phyloP scores from a whole-genome alignment of 2,888 invertebrate genomes.

The Oligia fasciuncula region DNA sequence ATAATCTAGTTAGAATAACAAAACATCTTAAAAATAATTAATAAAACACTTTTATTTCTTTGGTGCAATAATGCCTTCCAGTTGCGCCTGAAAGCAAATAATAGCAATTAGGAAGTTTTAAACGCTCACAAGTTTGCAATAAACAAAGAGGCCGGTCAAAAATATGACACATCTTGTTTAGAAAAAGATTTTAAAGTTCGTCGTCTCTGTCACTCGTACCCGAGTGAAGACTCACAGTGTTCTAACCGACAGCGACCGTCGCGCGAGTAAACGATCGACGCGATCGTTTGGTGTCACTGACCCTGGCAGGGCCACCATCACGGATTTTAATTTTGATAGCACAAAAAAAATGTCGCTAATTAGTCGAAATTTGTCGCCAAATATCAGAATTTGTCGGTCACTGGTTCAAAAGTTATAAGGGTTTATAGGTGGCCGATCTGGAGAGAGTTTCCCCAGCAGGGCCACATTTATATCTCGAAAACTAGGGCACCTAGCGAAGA shows the following conservation, averaged over 20 bases:
- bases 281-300: too few species aligned
- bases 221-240: background rate
- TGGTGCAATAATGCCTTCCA: constrained; percentile 98
- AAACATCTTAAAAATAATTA: constrained; percentile 64
- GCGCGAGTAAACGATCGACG: background rate
- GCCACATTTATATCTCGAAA: too few species aligned
- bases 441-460: too few species aligned
- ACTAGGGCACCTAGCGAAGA: too few species aligned
- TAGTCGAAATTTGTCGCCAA: too few species aligned
- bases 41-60: constrained; percentile 92
- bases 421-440: too few species aligned
- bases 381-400: too few species aligned
- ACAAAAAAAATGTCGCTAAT: too few species aligned
- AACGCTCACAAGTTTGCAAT: background rate
- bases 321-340: too few species aligned
- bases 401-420: too few species aligned
- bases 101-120: constrained; percentile 6
- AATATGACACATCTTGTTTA: background rate
- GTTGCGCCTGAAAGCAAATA: constrained; percentile 92
- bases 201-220: background rate
- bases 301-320: too few species aligned
- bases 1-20: constrained; percentile 61
- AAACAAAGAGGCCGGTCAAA: background rate
- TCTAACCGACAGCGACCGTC: background rate
- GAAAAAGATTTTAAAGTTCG: background rate